These are phyloP conservation scores for Lipophrys pholis DNA, from an alignment of 2,113 vertebrate genomes.

Conservation along the genomic window DNA sequence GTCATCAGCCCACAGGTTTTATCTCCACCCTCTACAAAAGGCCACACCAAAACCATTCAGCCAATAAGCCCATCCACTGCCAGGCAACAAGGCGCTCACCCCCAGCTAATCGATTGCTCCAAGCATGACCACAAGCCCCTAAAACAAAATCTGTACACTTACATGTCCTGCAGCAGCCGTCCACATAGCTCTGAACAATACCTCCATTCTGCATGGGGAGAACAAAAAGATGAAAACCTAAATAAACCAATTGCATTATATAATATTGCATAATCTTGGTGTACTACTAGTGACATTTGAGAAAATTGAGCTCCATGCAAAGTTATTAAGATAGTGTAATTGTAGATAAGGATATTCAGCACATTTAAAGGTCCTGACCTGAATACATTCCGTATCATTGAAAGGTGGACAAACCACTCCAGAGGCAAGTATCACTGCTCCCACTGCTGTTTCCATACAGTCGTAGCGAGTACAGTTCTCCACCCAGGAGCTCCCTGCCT, in stretches of 20 bases:
- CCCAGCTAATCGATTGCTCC: conserved; percentile 69
- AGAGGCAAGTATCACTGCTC: conserved; percentile 88
- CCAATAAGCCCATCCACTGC: conserved; percentile 80
- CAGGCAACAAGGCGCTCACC: conserved; percentile 81
- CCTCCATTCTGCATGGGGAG: conserved; percentile 91
- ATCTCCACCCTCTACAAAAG: conserved; percentile 77
- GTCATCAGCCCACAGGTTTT: conserved; percentile 56
- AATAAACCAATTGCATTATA: not conserved
- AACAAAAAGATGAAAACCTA: conserved; percentile 12
- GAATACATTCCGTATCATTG: conserved; percentile 94
- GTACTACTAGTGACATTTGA: not conserved
- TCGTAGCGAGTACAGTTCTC: conserved; percentile 93
- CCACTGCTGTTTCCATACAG: conserved; percentile 89
- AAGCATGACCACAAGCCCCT: conserved; percentile 79
- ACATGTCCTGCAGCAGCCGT: conserved; percentile 99
- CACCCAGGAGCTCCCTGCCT: conserved; percentile 94
- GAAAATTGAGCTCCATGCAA: not conserved
- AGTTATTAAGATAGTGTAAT: no score
- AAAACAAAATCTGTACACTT: conserved; percentile 84
- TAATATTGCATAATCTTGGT: not conserved
- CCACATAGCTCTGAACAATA: conserved; percentile 90
- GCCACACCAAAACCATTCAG: conserved; percentile 77
- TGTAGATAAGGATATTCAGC: not conserved
- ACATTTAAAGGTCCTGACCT: conserved; percentile 86
- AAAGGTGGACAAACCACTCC: conserved; percentile 94